phyloP scores from a whole-genome alignment of 2,797 vertebrate species.

The Rhadinocentrus ornatus region DNA sequence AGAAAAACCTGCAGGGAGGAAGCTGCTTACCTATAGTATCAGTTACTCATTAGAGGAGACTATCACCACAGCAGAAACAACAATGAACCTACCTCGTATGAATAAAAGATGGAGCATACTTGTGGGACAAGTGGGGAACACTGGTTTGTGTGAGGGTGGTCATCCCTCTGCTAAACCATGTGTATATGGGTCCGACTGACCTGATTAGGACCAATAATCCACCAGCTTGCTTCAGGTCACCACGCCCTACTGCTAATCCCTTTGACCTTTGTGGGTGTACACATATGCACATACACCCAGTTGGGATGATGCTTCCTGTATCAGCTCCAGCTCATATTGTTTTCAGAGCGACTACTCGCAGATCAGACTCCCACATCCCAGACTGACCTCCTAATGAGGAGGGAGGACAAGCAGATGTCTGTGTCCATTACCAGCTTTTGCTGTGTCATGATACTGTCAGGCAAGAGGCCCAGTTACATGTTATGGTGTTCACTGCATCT shows the following conservation, averaged over 20 bases:
- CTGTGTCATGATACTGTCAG: conserved; percentile 32
- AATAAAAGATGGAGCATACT: conserved; percentile 23
- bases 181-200: conserved; percentile 71
- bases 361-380: conserved; percentile 43
- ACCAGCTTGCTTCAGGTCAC: conserved; percentile 57
- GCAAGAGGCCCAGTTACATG: conserved; percentile 13
- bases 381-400: conserved; percentile 47
- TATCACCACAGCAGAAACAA: conserved; percentile 31
- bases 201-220: conserved; percentile 82
- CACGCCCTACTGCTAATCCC: conserved; percentile 73
- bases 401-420: conserved; percentile 46
- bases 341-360: conserved; percentile 31
- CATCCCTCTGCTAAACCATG: conserved; percentile 47
- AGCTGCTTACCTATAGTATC: conserved; percentile 36
- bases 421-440: conserved; percentile 19
- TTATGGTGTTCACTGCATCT: conserved; percentile 3
- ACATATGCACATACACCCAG: conserved; percentile 9
- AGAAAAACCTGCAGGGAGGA: conserved; percentile 48
- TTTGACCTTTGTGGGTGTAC: conserved; percentile 64
- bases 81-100: conserved; percentile 29
- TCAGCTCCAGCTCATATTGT: conserved; percentile 36
- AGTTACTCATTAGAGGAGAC: conserved; percentile 41
- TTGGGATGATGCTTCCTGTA: conserved; percentile 53
- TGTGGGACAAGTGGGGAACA: conserved; percentile 18
- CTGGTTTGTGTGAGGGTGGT: conserved; percentile 44